These are phyloP conservation scores for Archilochus colubris DNA, from an alignment of 2,113 vertebrate species.

Conservation along the genomic window DNA sequence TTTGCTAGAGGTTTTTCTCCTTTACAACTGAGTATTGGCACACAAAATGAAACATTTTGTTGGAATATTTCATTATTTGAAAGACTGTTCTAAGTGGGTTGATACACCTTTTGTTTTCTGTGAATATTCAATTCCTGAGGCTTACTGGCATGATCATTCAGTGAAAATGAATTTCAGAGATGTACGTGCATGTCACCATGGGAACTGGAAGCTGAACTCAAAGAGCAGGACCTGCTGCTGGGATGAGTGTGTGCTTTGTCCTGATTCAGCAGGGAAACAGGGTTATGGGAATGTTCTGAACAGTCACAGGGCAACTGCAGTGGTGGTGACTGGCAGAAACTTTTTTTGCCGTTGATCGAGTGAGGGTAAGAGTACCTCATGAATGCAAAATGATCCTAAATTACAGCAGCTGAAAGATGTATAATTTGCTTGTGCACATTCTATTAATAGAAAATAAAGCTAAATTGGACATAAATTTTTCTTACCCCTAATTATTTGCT, in stretches of 20 bases:
- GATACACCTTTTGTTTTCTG: conserved; percentile 14
- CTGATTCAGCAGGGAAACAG: background rate
- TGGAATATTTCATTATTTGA: conserved; percentile 4
- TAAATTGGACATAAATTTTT: background rate
- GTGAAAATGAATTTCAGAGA: conserved; percentile 10
- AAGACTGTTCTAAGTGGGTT: background rate
- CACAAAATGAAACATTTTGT: background rate
- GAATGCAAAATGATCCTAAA: background rate
- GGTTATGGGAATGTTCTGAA: background rate
- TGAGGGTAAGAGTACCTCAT: background rate
- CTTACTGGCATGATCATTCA: background rate
- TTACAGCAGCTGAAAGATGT: background rate
- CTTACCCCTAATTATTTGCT: background rate
- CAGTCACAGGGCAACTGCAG: background rate
- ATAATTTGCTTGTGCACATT: background rate
- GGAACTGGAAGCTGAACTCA: background rate
- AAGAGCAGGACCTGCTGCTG: background rate
- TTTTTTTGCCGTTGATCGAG: background rate
- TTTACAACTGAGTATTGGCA: background rate
- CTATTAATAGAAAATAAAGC: background rate
- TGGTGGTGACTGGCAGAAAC: background rate
- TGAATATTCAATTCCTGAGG: conserved; percentile 18
- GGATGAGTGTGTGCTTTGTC: background rate
- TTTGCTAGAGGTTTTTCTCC: background rate
- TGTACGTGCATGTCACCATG: background rate